Evolutionary conservation across 1,140 invertebrate genomes (phyloP).

Genomic region (Drosophila kepulauana): DNA sequence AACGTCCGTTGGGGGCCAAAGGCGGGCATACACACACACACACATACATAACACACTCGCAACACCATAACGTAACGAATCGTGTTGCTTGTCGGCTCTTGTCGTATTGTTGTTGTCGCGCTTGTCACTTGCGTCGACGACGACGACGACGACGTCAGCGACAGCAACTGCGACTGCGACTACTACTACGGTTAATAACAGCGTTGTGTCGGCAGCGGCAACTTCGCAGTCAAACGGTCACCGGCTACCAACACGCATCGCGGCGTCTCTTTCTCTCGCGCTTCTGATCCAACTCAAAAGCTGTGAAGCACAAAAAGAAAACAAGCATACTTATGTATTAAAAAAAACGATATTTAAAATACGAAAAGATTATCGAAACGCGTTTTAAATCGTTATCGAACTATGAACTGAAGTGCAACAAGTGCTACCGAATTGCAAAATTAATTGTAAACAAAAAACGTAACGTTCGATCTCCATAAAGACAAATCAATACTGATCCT

Average conservation of each 20-base stretch:
- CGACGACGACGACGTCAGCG: constrained; percentile 51
- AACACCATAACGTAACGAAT: constrained; percentile 58
- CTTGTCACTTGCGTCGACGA: constrained; percentile 51
- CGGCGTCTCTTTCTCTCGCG: constrained; percentile 8
- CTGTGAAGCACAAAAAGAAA: constrained; percentile 20
- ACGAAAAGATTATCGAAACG: background rate
- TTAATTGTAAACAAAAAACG: background rate
- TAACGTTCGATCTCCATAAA: background rate
- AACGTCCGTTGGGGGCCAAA: constrained; percentile 46
- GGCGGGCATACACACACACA: constrained; percentile 21
- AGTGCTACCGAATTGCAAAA: background rate
- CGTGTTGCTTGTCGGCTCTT: constrained; percentile 50
- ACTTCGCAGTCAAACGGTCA: constrained; percentile 68
- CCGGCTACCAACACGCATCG: constrained; percentile 53
- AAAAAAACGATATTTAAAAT: constrained; percentile 13
- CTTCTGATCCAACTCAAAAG: constrained; percentile 16
- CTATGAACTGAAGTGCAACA: background rate
- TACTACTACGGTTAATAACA: constrained; percentile 65
- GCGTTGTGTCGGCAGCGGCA: constrained; percentile 51
- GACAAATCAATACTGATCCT: background rate
- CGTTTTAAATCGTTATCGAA: background rate
- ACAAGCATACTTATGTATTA: constrained; percentile 31
- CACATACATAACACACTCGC: too few relatives aligned
- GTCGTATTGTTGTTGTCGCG: constrained; percentile 39
- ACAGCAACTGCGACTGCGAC: constrained; percentile 45